phyloP scores from a whole-genome alignment of 2,888 invertebrate genomes.

The Unio pictorum region DNA sequence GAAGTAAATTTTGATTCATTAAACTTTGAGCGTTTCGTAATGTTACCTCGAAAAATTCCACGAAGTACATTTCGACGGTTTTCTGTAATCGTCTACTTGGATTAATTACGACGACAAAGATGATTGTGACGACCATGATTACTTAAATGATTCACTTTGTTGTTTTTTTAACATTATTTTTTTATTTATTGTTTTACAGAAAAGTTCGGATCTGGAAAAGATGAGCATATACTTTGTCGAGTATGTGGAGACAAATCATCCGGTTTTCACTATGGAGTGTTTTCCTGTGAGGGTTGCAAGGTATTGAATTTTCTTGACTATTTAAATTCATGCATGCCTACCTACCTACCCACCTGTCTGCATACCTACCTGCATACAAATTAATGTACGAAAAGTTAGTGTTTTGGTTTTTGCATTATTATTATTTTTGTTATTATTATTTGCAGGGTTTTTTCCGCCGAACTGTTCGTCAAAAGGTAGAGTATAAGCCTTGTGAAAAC shows the following conservation, averaged over 20 bases:
- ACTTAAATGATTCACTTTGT: neutral
- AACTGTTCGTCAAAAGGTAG: conserved; percentile 61
- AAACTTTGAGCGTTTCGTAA: no score
- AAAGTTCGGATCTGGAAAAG: conserved; percentile 42
- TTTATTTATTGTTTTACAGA: conserved; percentile 28
- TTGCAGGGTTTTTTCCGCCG: conserved; percentile 65
- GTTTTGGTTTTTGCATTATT: neutral
- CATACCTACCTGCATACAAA: no score
- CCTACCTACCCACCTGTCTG: no score
- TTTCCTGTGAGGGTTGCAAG: conserved; percentile 68
- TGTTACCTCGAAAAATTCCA: no score
- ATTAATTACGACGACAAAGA: no score
- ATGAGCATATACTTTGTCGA: conserved; percentile 62
- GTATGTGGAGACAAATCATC: conserved; percentile 68
- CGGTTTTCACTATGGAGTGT: conserved; percentile 67
- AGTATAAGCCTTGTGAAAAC: conserved; percentile 63
- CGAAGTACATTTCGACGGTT: no score
- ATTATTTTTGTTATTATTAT: neutral
- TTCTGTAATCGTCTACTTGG: no score
- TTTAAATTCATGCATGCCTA: no score
- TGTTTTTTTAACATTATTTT: neutral
- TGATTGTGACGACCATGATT: no score
- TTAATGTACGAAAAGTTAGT: no score
- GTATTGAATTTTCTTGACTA: conserved; percentile 23
- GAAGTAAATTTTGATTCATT: no score